These are phyloP conservation scores for Ctenomys sociabilis DNA, from an alignment of 2,113 vertebrate species.

Conservation along the genomic window DNA sequence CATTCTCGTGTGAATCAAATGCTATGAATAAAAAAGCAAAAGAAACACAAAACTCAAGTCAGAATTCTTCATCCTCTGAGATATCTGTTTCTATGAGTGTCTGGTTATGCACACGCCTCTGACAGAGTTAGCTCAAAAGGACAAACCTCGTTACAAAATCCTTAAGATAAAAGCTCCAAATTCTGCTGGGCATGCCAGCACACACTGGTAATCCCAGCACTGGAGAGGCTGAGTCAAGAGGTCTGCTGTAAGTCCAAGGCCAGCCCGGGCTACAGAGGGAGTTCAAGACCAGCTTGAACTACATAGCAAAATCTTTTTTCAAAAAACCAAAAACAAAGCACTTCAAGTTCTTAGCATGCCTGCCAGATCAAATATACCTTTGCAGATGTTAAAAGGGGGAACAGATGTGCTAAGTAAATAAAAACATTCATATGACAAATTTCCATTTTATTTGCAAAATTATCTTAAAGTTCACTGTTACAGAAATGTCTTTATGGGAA, in stretches of 20 bases:
- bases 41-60: neutral
- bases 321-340: neutral
- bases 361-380: neutral
- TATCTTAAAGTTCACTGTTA: neutral
- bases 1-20: neutral
- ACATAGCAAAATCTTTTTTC: neutral
- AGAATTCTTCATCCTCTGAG: constrained; percentile 2
- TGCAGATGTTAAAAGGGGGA: no score
- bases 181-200: neutral
- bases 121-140: neutral
- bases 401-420: neutral
- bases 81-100: constrained; percentile 24
- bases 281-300: neutral
- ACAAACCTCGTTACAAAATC: constrained; percentile 8
- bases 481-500: neutral
- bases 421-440: neutral
- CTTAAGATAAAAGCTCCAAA: neutral
- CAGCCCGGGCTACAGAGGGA: neutral
- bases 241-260: neutral
- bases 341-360: neutral
- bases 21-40: neutral
- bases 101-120: neutral
- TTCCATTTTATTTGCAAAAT: constrained; percentile 8
- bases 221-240: neutral
- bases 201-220: neutral